These are phyloP conservation scores for Lemur catta DNA, from an alignment of 2,797 vertebrate genomes.

Conservation along the genomic window DNA sequence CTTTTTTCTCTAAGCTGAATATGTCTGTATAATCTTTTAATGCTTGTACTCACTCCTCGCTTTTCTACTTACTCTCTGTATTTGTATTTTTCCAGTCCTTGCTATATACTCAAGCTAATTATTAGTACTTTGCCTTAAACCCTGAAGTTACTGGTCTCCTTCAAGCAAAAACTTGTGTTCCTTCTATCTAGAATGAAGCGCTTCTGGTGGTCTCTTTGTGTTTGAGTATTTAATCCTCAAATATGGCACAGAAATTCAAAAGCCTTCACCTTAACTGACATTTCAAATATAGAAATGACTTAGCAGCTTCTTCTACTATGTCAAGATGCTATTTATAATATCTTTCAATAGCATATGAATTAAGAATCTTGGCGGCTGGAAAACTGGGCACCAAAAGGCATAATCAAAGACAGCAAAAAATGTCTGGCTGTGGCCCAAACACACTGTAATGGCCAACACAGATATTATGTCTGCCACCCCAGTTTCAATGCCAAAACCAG, in stretches of 20 bases:
- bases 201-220: background rate
- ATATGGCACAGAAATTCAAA: background rate
- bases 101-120: constrained; percentile 44
- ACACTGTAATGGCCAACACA: background rate
- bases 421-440: constrained; percentile 41
- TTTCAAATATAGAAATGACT: constrained; percentile 58
- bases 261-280: background rate
- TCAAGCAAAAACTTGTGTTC: background rate
- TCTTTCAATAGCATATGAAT: constrained; percentile 54
- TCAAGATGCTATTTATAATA: constrained; percentile 69
- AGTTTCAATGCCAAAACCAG: constrained; percentile 44
- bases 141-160: background rate
- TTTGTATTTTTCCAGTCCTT: constrained; percentile 43
- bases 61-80: constrained; percentile 55
- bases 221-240: background rate
- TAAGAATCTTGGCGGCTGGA: constrained; percentile 51
- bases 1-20: constrained; percentile 60
- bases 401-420: constrained; percentile 50
- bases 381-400: constrained; percentile 47
- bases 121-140: background rate
- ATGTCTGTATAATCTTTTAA: constrained; percentile 74
- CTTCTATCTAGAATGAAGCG: background rate
- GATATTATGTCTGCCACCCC: background rate
- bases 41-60: constrained; percentile 69
- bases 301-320: background rate